Percentiles rank a stretch among this genome's conserved stretches.
phyloP scores from a whole-genome alignment of 2,888 invertebrate genomes.

The Lissonota sp. region DNA sequence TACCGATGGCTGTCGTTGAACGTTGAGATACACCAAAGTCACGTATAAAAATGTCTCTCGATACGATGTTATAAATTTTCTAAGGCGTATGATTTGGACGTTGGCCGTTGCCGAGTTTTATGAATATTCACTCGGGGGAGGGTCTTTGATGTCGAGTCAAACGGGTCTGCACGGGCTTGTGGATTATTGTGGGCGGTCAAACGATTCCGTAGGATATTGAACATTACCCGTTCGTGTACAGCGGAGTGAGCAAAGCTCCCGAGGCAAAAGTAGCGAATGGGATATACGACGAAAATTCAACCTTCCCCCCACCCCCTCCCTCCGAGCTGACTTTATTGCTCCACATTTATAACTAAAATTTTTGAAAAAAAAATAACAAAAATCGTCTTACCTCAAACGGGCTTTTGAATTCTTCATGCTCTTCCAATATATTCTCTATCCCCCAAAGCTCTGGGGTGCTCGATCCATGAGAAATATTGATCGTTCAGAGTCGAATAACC shows the following conservation, averaged over 20 bases:
- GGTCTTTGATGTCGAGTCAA: constrained; percentile 55
- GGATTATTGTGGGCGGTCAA: constrained; percentile 49
- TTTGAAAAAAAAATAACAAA: too few species aligned
- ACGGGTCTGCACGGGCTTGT: constrained; percentile 29
- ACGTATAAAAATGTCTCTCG: neutral
- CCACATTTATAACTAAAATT: too few species aligned
- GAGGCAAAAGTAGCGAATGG: neutral
- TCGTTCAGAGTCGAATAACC: too few species aligned
- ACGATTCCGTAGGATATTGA: constrained; percentile 45
- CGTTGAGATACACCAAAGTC: too few species aligned
- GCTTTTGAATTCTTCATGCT: too few species aligned
- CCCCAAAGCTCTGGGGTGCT: too few species aligned
- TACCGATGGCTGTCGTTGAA: constrained; percentile 1
- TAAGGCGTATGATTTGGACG: neutral
- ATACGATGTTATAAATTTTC: neutral
- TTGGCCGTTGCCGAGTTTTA: constrained; percentile 20
- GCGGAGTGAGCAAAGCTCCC: constrained; percentile 24
- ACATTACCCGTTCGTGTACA: constrained; percentile 27
- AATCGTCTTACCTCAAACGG: too few species aligned
- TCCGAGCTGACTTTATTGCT: too few species aligned
- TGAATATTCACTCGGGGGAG: constrained; percentile 39
- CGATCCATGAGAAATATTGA: too few species aligned
- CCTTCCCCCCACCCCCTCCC: too few species aligned
- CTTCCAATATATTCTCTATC: too few species aligned
- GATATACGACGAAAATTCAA: neutral